Percentiles rank a stretch among this genome's conserved stretches.
These are phyloP conservation scores for Griposia aprilina DNA, from an alignment of 2,888 invertebrate genomes.

Conservation along the genomic window DNA sequence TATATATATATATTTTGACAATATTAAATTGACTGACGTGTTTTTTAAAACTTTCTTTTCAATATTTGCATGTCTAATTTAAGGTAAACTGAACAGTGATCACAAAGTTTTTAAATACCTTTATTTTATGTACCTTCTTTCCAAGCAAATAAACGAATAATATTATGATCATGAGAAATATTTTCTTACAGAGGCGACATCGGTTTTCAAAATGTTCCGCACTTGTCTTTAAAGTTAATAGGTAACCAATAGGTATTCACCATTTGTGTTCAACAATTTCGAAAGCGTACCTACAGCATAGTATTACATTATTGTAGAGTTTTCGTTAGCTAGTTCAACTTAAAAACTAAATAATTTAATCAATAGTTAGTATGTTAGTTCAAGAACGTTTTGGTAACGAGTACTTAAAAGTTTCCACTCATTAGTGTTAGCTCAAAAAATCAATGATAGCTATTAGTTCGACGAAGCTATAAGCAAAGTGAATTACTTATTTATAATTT, in stretches of 20 bases:
- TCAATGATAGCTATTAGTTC: conserved; percentile 32
- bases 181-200: too few relatives aligned
- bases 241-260: neutral
- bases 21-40: too few relatives aligned
- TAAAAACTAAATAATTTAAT: neutral
- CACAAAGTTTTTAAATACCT: too few relatives aligned
- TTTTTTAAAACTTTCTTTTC: too few relatives aligned
- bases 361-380: conserved; percentile 1
- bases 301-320: neutral
- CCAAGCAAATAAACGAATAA: too few relatives aligned
- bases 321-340: neutral
- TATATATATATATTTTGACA: too few relatives aligned
- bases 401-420: neutral
- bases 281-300: neutral
- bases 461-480: conserved; percentile 13
- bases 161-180: neutral
- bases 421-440: conserved; percentile 21
- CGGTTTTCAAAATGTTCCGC: neutral
- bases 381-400: conserved; percentile 7
- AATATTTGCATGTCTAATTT: too few relatives aligned
- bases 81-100: too few relatives aligned
- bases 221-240: neutral
- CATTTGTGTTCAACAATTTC: neutral
- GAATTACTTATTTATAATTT: conserved; percentile 29
- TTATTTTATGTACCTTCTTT: too few relatives aligned